Evolutionary conservation across 2,113 vertebrate genomes (phyloP), one percentile per base, ranked within the genome.

Genomic region (Leucoraja erinaceus): DNA sequence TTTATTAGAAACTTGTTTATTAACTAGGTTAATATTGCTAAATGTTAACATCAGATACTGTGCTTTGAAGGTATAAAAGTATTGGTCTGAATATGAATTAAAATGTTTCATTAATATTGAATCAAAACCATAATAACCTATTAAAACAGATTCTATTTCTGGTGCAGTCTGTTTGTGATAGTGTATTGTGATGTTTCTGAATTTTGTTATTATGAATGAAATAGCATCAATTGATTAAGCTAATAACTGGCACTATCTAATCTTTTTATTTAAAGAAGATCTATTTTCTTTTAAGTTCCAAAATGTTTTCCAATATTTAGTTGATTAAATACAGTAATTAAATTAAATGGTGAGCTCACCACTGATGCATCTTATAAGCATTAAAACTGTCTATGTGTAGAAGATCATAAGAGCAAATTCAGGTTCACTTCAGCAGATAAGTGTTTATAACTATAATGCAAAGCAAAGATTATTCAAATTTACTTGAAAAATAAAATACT

Each of bases 401-500:
- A 8, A 28, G 38, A 38, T 1, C 28, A 9, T 74, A 14, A 74
- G 38, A 74, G 28, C 68, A 91, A 91, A 74, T 91, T 22, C 20
- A 4, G 47, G 28, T 11, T 88, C 83, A 12, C 9, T 63, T 31
- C n/a, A 63, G 59, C 47, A 83, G 54, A 56, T 88, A n/a, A 88
- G 12, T 16, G 22, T 70, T 47, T 54, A 14, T 11, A 91, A 38
- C 31, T 47, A 38, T 0, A 70, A 61, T 84, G 81, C 63, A 90
- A 38, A 70, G 11, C n/a, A 90, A 70, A 70, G 31, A 8, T 66
- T 68, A 33, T 70, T 91, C 31, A 33, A 72, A 68, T 66, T 88
- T 31, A 88, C 47, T 91, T 70, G 88, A 20, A 91, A 91, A 61
- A 47, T 83, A 47, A 91, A 1, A 0, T 90, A 96, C 11, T 70